Evolutionary conservation across 2,888 invertebrate genomes (phyloP), one percentile per base, ranked within the genome.

Genomic region (Nowickia ferox): DNA sequence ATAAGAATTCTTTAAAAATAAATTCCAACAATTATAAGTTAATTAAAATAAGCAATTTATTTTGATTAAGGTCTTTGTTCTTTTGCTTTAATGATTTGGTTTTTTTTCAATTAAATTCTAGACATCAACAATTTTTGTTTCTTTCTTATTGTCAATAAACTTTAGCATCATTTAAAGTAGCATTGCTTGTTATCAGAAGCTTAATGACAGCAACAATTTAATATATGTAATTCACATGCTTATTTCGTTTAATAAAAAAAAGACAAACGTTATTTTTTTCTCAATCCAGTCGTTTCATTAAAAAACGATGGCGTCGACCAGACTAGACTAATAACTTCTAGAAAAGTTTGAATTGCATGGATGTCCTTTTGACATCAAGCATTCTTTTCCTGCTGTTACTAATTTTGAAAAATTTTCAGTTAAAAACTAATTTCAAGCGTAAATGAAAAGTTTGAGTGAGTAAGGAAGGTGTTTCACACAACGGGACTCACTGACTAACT

Each of bases 321-420:
- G 86, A 66, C 86, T 83, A 86, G 86, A 86, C 83, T 71, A 83
- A 72, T 83, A 86, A 86, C 78, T 83, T 42, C 78, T 80, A 76
- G 46, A 76, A 82, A 57, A 76, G n/a, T 75, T 75, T 79, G 30
- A 79, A 57, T 30, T 30, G 30, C 2, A 6, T 30, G 30, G 30
- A 30, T 71, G 79, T 79, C 79, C 68, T 78, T 75, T 75, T 1
- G 30, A 6, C 6, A 30, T 42, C 51, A 65, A 53, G 46, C 15
- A 61, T n/a, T 38, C 57, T 11, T 8, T 4, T 42, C 72, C 72
- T 48, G 72, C 72, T 57, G 71, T 8, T 30, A 44, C 44, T 72
- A 38, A 59, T 59, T 72, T 72, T 46, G n/a, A n/a, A 63, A 61
- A 30, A 44, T 44, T 48, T 68, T 66, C 66, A 66, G 19, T 51